Evolutionary conservation across 2,113 vertebrate genomes (phyloP).

Genomic region (Eurystomus gularis): DNA sequence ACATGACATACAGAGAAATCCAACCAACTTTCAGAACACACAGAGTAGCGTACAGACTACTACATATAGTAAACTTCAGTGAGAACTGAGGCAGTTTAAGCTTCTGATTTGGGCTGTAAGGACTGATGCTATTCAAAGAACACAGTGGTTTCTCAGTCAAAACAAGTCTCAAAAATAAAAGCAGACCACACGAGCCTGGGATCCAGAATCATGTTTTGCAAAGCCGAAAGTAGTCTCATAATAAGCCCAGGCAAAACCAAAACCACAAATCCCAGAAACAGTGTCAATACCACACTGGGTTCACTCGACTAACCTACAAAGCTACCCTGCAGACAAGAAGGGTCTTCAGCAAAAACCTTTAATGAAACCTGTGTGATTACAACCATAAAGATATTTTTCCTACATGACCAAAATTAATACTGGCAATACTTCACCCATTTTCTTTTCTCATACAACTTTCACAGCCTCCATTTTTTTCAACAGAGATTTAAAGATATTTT

Average conservation of each 20-base stretch:
- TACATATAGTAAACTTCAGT: not conserved
- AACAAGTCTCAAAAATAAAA: not conserved
- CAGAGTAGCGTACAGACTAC: not conserved
- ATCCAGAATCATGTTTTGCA: not conserved
- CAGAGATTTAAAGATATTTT: not conserved
- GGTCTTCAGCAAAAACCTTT: not conserved
- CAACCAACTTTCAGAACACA: not conserved
- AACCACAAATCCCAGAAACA: not conserved
- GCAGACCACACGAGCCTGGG: accelerated
- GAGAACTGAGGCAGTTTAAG: not conserved
- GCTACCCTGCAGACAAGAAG: not conserved
- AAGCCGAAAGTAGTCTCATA: not conserved
- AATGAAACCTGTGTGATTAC: not conserved
- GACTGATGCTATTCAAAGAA: not conserved
- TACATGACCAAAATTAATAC: not conserved
- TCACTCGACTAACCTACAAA: not conserved
- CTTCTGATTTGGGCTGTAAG: not conserved
- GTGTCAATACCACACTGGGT: not conserved
- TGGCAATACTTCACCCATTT: not conserved
- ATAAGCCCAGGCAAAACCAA: not conserved
- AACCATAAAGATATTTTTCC: not conserved
- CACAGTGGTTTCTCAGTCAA: not conserved
- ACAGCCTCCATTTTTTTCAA: not conserved
- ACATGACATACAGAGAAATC: not conserved
- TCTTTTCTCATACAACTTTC: not conserved